Base-by-base conservation (phyloP, 2,888 invertebrate species). In the Rotaria socialis region DNA sequence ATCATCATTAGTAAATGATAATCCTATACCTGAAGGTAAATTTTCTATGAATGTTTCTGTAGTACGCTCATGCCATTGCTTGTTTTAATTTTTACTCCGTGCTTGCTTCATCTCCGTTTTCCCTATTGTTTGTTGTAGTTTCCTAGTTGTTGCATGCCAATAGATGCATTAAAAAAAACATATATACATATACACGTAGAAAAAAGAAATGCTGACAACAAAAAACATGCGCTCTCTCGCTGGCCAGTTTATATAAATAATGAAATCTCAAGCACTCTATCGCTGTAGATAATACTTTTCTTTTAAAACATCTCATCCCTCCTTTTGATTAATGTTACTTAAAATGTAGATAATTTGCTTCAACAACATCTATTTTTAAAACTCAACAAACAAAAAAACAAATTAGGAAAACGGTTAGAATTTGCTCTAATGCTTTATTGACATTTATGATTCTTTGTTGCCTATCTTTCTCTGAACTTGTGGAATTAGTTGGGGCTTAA, bases 171-270 rank as follows among this genome's bases (percentile, higher is more conserved):
- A 11, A 27, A 35, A 67, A 35, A 35, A 35, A 60, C 27, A 60
- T 67, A 67, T 67, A 35, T 67, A 60, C 27, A 60, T 67, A 67
- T 35, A 67, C 19, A 35, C 35, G 35, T 67, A 67, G 67, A 27
- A 67, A 52, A 41, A 35, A 35, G 24, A 35, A 67, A 67, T 19
- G 22, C 50, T 11, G 14, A 50, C 8, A 50, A 50, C 50, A 11
- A 24, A 19, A 80, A 47, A 80, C 47, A 80, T 80, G 47, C 80
- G 80, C 80, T 80, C 80, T 80, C 80, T 80, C 80, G 43, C 47
- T 80, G 47, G 80, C 47, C 80, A 80, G 47, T 47, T 35, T 35
- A 60, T 14, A 52, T 52, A 52, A 52, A 16, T 16, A 43, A 43
- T 47, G 1, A 47, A 47, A 80, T n/a, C 2, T 80, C 43, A 75